These are phyloP conservation scores for Rhinoraja longicauda DNA, from an alignment of 2,797 vertebrate genomes.

Conservation along the genomic window DNA sequence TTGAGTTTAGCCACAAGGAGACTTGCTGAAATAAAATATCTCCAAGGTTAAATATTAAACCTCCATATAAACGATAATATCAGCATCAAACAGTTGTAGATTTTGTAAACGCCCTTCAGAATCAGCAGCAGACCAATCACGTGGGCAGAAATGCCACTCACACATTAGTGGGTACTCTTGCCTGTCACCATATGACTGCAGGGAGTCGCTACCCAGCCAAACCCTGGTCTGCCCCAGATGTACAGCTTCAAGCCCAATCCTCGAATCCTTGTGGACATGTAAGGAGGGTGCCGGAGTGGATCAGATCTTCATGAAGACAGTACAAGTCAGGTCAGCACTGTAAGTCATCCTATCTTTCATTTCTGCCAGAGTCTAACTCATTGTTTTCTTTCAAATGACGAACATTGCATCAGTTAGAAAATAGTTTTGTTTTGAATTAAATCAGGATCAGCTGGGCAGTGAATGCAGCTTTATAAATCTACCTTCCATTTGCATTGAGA, in stretches of 20 bases:
- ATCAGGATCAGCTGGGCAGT: not conserved
- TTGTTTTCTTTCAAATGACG: not conserved
- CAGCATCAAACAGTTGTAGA: not conserved
- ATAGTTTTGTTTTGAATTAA: not conserved
- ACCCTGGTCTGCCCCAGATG: not conserved
- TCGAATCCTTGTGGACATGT: not conserved
- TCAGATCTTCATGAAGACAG: not conserved
- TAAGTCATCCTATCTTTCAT: not conserved
- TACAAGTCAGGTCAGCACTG: not conserved
- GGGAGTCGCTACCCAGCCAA: not conserved
- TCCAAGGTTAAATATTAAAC: conserved; percentile 5
- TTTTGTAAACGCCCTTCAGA: not conserved
- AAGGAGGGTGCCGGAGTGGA: not conserved
- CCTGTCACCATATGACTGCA: too few relatives aligned
- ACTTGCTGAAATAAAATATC: not conserved
- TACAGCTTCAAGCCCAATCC: not conserved
- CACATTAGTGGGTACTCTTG: not conserved
- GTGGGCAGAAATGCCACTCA: not conserved
- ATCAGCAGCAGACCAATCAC: not conserved
- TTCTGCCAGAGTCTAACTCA: not conserved
- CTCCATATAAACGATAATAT: not conserved
- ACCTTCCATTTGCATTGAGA: not conserved
- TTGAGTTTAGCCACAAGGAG: not conserved
- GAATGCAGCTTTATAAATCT: not conserved
- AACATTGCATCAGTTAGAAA: not conserved